Base-by-base conservation (phyloP, 1,140 invertebrate species). In the Acromyrmex heyeri region DNA sequence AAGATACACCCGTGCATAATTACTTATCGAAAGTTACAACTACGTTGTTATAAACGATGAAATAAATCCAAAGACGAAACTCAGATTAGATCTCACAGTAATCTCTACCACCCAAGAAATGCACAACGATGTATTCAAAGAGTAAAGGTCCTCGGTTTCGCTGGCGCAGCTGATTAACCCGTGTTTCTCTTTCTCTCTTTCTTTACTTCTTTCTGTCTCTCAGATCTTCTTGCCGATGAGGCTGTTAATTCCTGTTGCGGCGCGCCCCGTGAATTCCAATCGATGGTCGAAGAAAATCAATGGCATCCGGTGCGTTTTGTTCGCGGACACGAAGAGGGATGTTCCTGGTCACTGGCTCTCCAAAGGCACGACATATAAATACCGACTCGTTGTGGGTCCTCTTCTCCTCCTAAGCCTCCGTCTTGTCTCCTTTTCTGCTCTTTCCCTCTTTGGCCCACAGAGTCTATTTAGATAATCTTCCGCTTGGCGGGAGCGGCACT, bases 391-490 rank as follows among this genome's bases (percentile, higher is more conserved):
- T 78, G 87, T 86, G 61, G 57, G 18, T 53, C 72, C 76, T 86
- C 86, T 72, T 70, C 70, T 87, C 85, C 38, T 64, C 44, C 69
- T 73, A n/a, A 34, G 12, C 59, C 34, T 50, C 81, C 61, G 24
- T 61, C 61, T 85, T 48, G 55, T 61, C 48, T 76, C 59, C 73
- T 86, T 77, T 78, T 61, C 59, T 55, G 67, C 72, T 87, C 34
- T 38, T 70, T 85, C 62, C 61, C 83, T 72, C 75, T 59, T 83
- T 78, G 77, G 86, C 69, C 75, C 86, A 77, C 85, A 64, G 89
- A 91, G 90, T 92, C 91, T 93, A 93, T 93, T 94, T 93, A 93
- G 91, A 94, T 93, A 92, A 93, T 93, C 89, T 90, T 92, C 91
- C 91, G 90, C 91, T 91, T 91, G 89, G 92, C 92, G 92, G 91